These are phyloP conservation scores for Polypterus bichir DNA, from an alignment of 2,113 vertebrate species.

Conservation along the genomic window DNA sequence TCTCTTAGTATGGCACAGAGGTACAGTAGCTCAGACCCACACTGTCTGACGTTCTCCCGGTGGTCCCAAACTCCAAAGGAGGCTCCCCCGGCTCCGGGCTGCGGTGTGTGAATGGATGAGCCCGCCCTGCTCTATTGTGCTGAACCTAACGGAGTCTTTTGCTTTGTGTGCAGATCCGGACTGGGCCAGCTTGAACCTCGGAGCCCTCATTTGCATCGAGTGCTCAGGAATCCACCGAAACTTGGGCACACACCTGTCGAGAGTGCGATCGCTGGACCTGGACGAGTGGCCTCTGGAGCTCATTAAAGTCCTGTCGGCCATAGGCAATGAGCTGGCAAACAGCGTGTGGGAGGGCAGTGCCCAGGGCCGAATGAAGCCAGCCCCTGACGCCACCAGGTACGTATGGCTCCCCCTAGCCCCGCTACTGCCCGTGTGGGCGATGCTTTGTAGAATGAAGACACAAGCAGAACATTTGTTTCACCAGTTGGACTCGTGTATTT, in stretches of 20 bases:
- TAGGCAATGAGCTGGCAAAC: slow-evolving; percentile 90
- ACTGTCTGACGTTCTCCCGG: no score
- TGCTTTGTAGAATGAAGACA: no score
- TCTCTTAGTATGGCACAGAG: no score
- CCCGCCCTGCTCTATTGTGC: no score
- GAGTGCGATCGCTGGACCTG: slow-evolving; percentile 87
- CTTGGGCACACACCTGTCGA: slow-evolving; percentile 84
- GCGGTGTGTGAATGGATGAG: no score
- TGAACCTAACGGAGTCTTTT: no score
- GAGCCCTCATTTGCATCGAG: slow-evolving; percentile 93
- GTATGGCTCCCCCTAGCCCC: slow-evolving; percentile 8
- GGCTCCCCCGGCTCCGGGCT: no score
- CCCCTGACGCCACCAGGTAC: slow-evolving; percentile 75
- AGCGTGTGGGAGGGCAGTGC: slow-evolving; percentile 83
- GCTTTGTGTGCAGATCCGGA: slow-evolving; percentile 57
- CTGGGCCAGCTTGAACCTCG: slow-evolving; percentile 94
- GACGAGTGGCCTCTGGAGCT: slow-evolving; percentile 94
- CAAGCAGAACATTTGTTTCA: no score
- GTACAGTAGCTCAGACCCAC: no score
- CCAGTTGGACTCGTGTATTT: no score
- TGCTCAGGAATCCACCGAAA: slow-evolving; percentile 96
- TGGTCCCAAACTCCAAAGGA: no score
- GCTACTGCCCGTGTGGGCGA: background rate
- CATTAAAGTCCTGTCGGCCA: slow-evolving; percentile 85
- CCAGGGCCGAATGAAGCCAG: slow-evolving; percentile 76